A percentile compares a stretch with the other conserved stretches of the same genome.
phyloP scores from a whole-genome alignment of 1,140 invertebrate species.

The Procambarus clarkii region DNA sequence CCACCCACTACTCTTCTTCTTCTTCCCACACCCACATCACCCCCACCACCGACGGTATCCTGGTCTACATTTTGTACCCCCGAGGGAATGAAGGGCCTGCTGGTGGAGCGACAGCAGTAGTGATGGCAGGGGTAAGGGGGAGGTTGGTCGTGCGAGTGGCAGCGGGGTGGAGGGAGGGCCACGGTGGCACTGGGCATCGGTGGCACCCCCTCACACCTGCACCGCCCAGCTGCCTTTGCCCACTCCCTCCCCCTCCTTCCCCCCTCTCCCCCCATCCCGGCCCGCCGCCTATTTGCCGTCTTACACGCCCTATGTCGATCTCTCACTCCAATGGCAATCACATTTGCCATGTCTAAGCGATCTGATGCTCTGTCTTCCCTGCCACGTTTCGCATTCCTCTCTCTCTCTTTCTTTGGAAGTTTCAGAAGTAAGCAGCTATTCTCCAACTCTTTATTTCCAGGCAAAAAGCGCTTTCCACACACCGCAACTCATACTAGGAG shows the following conservation, averaged over 20 bases:
- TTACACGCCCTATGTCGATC: background rate
- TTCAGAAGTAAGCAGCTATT: too few relatives aligned
- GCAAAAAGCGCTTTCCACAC: too few relatives aligned
- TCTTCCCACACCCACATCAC: too few relatives aligned
- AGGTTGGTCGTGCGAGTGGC: slow-evolving; percentile 36
- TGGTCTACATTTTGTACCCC: background rate
- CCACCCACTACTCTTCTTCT: too few relatives aligned
- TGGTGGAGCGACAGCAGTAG: background rate
- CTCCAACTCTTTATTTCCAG: too few relatives aligned
- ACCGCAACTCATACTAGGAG: too few relatives aligned
- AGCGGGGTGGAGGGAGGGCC: slow-evolving; percentile 33
- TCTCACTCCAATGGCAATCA: too few relatives aligned
- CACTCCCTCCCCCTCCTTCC: slow-evolving; percentile 16
- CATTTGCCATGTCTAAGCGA: too few relatives aligned
- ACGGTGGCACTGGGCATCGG: slow-evolving; percentile 52
- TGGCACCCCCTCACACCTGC: slow-evolving; percentile 9
- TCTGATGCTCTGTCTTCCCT: too few relatives aligned
- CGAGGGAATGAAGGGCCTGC: background rate
- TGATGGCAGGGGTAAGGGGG: background rate
- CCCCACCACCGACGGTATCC: background rate
- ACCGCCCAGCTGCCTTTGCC: slow-evolving; percentile 9
- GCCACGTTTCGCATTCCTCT: too few relatives aligned
- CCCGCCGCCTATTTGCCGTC: background rate
- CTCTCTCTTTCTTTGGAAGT: too few relatives aligned
- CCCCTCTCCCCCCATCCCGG: background rate